Evolutionary conservation across 2,113 vertebrate species (phyloP).

Genomic region (Lathamus discolor): DNA sequence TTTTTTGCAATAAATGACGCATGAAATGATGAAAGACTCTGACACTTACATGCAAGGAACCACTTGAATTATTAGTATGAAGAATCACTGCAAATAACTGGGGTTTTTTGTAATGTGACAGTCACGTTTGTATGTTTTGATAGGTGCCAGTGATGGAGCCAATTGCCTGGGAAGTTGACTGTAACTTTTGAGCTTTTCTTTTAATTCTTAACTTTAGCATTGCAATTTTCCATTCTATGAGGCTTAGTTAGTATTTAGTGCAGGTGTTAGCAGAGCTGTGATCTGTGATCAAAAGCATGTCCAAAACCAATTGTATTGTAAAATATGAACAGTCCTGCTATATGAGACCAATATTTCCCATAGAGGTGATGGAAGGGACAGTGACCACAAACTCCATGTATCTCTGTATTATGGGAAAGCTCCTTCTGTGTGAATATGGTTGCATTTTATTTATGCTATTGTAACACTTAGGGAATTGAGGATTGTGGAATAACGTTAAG

Average conservation of each 20-base stretch:
- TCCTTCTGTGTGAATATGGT: constrained; percentile 59
- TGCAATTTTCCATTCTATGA: constrained; percentile 71
- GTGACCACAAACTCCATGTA: constrained; percentile 31
- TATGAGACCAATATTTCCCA: constrained; percentile 58
- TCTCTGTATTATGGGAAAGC: constrained; percentile 51
- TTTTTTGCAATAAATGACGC: constrained; percentile 83
- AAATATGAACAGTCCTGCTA: constrained; percentile 58
- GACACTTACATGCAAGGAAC: constrained; percentile 63
- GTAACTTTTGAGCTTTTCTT: constrained; percentile 69
- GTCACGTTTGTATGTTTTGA: constrained; percentile 60
- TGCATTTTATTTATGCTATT: constrained; percentile 61
- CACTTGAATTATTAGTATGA: constrained; percentile 69
- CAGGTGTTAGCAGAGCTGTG: constrained; percentile 71
- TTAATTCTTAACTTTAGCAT: constrained; percentile 67
- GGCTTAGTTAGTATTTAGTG: constrained; percentile 72
- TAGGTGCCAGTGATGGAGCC: constrained; percentile 65
- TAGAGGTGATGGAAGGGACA: constrained; percentile 45
- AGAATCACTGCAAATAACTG: constrained; percentile 68
- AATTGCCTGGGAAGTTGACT: constrained; percentile 66
- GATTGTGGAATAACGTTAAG: background rate
- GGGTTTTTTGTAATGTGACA: constrained; percentile 70
- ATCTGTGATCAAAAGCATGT: constrained; percentile 72
- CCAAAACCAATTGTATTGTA: constrained; percentile 54
- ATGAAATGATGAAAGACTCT: constrained; percentile 72
- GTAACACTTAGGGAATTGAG: constrained; percentile 39